A percentile compares a stretch with the other conserved stretches of the same genome.
These are phyloP conservation scores for Paradoxurus hermaphroditus DNA, from an alignment of 2,113 vertebrate genomes.

Conservation along the genomic window DNA sequence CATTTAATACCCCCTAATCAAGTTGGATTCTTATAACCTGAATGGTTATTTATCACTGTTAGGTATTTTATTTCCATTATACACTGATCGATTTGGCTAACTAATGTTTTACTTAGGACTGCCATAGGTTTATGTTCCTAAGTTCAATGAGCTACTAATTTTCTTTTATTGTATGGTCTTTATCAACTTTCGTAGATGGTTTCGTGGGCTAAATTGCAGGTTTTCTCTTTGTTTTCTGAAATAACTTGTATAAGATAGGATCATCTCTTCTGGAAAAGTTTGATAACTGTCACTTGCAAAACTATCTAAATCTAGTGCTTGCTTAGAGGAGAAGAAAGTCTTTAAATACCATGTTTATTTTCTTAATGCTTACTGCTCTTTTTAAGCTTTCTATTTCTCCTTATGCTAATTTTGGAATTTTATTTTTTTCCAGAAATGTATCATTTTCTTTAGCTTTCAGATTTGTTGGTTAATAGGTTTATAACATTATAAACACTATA, in stretches of 20 bases:
- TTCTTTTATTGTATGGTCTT: background rate
- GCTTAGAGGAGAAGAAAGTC: background rate
- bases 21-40: background rate
- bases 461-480: background rate
- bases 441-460: background rate
- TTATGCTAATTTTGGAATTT: background rate
- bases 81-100: background rate
- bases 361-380: background rate
- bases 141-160: background rate
- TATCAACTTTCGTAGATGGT: background rate
- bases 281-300: background rate
- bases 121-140: background rate
- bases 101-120: background rate
- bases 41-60: background rate
- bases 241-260: background rate
- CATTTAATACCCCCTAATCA: background rate
- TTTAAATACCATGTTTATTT: background rate
- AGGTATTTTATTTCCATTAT: background rate
- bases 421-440: background rate
- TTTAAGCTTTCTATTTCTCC: background rate
- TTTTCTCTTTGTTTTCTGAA: background rate
- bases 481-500: background rate
- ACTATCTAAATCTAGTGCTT: background rate
- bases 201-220: background rate
- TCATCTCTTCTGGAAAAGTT: background rate